Base-by-base conservation (phyloP, 2,113 vertebrate genomes). In the Corvus cornix region DNA sequence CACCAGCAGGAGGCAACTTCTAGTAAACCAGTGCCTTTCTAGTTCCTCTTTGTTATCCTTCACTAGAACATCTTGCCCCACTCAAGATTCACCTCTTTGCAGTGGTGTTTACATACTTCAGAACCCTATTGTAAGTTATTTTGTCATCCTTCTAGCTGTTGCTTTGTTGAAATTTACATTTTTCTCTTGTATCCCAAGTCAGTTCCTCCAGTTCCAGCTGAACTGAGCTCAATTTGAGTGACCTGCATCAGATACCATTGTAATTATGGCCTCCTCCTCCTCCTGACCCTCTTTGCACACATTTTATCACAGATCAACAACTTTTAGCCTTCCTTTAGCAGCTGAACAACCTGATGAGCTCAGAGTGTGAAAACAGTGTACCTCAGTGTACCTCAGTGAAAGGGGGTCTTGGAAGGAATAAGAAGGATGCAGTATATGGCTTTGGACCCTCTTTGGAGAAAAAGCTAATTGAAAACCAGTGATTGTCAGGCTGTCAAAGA, bases 401-500 rank as follows among this genome's bases (percentile, higher is more conserved):
- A 74, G 37, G n/a, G n/a, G 44, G 48, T 78, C 56, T 58, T 78
- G 55, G 24, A 91, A 70, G 43, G 41, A 84, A 56, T 37, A 58
- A 76, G 24, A 90, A 81, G 41, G 44, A 59, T 37, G 27, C 11
- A 69, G 33, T 11, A 2, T 16, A 35, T 35, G 62, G 39, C 33
- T 93, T 89, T 94, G n/a, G 28, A 28, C 43, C 51, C 39, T 74
- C 49, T 80, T 37, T 78, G 66, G 92, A 77, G 68, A 87, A 88
- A 92, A 95, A 90, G n/a, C 52, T 90, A 63, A 85, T 84, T 85
- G 81, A 90, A 91, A 93, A 78, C 4, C 72, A 78, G 73, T 87
- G 39, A 73, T 95, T 96, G 96, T 89, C 77, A 63, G 72, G 51
- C 55, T 75, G 73, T 63, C 70, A 93, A 68, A 93, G 86, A 84